phyloP scores from a whole-genome alignment of 2,888 invertebrate species.

The Chloromyia formosa region DNA sequence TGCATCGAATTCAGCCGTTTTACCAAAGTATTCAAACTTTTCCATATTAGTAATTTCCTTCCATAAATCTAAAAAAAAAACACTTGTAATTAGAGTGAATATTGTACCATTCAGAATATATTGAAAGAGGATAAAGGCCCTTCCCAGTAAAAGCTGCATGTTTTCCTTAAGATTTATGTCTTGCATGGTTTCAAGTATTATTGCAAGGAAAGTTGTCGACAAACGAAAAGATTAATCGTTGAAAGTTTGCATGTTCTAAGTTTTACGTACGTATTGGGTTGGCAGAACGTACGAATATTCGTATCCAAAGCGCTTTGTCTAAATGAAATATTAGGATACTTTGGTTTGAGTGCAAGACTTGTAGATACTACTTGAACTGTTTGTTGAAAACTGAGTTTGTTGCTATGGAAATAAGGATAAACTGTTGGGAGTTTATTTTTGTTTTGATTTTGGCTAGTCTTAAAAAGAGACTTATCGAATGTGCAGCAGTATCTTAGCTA shows the following conservation, averaged over 20 bases:
- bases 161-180: slow-evolving; percentile 25
- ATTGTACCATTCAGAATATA: background rate
- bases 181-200: slow-evolving; percentile 24
- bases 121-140: background rate
- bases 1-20: too few relatives aligned
- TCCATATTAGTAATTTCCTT: too few relatives aligned
- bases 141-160: slow-evolving; percentile 9
- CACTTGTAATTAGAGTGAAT: too few relatives aligned
- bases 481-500: too few relatives aligned
- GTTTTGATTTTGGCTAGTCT: background rate
- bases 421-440: background rate
- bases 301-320: too few relatives aligned
- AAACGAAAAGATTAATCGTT: background rate
- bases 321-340: too few relatives aligned
- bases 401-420: background rate
- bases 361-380: too few relatives aligned
- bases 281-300: too few relatives aligned
- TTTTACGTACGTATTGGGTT: background rate
- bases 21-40: too few relatives aligned
- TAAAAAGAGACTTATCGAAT: background rate
- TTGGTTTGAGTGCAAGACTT: too few relatives aligned
- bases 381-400: background rate
- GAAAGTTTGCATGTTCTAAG: slow-evolving; percentile 8
- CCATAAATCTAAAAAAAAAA: too few relatives aligned
- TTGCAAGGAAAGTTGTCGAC: slow-evolving; percentile 8